Base-by-base conservation (phyloP, 2,797 vertebrate species). In the Salmo trutta region DNA sequence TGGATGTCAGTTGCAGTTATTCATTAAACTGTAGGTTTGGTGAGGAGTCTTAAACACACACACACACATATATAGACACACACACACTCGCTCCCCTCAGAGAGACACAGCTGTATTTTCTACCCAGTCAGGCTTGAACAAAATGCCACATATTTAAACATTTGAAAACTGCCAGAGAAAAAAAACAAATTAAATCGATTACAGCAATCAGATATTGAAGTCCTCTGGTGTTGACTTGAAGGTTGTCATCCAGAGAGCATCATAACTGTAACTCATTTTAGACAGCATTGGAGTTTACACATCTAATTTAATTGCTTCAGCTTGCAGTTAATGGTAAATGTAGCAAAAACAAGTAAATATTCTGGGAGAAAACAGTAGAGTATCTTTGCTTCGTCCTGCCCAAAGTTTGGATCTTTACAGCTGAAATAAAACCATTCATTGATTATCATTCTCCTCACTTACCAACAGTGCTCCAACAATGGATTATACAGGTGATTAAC, bases 11-110 rank as follows among this genome's bases (percentile, higher is more conserved):
- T 75, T 76, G 74, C 66, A 56, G 76, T 85, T 90, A 83, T 83
- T 90, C 85, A 83, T 88, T 91, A 85, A 91, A 84, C 77, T 77
- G 83, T 78, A 24, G 31, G 24, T 69, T 83, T 76, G n/a, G 51
- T 24, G 79, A 74, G 75, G 59, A 36, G 54, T 65, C 51, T 21
- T 59, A 70, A 7, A 64, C 77, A 74, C 81, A 87, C 83, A 80
- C 79, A 77, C 77, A 85, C 76, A 4, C 76, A 70, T 66, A 52
- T 71, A 77, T 16, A n/a, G 59, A 71, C 56, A 5, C 6, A 51
- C 65, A 77, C 36, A 73, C 53, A 73, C 71, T 69, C n/a, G 4
- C 53, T 12, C 31, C 10, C 47, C 10, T 1, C 73, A 73, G 10
- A 27, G 70, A 73, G 75, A 54, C 75, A 70, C 69, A 76, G 72